These are phyloP conservation scores for Phortica magna DNA, from an alignment of 2,888 invertebrate species.

Conservation along the genomic window DNA sequence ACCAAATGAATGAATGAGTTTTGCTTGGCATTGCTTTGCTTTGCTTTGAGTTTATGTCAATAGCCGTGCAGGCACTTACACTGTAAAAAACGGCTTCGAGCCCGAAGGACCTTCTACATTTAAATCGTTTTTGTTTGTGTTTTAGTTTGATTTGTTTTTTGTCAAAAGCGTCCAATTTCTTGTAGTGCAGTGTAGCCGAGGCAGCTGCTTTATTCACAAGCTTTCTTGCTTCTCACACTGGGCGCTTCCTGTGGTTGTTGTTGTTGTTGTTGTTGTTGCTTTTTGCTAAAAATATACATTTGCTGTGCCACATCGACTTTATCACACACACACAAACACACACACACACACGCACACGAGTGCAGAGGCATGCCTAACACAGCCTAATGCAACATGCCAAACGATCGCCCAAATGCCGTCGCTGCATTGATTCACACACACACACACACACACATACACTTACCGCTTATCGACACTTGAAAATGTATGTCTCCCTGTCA, in stretches of 20 bases:
- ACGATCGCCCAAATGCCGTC: background rate
- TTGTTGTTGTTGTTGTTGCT: background rate
- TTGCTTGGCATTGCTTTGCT: constrained; percentile 8
- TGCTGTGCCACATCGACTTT: constrained; percentile 10
- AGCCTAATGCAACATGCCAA: background rate
- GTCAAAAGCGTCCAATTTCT: background rate
- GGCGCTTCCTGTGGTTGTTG: background rate
- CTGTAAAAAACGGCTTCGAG: background rate
- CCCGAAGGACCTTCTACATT: background rate
- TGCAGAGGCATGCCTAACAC: too few relatives aligned
- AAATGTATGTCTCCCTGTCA: background rate
- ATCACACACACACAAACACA: background rate
- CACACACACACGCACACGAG: background rate
- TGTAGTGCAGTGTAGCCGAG: background rate
- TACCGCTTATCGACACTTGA: background rate
- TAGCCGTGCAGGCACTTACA: constrained; percentile 9
- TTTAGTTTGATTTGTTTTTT: background rate
- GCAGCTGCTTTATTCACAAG: constrained; percentile 24
- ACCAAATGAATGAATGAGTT: background rate
- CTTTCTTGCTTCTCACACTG: background rate
- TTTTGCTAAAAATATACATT: constrained; percentile 24
- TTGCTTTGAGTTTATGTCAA: constrained; percentile 26
- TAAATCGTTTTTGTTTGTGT: background rate
- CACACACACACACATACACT: background rate
- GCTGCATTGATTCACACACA: background rate